Base-by-base conservation (phyloP, 64 coral and sea anemone genomes). In the Cladopsammia gracilis region DNA sequence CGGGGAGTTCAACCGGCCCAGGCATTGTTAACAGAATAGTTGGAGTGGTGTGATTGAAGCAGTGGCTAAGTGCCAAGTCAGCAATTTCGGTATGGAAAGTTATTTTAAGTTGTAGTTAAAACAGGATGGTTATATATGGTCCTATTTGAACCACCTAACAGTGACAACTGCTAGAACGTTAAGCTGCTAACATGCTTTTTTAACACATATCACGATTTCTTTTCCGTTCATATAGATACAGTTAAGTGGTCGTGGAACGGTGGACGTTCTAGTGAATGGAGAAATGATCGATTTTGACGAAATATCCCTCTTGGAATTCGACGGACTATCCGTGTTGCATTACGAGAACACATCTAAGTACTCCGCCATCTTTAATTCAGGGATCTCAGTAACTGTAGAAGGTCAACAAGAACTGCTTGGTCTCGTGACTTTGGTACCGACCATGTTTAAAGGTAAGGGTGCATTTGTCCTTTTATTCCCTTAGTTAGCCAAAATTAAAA, bases 191-290 rank as follows among this genome's bases (percentile, higher is more conserved):
- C 34, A 2, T 2, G 34, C 34, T 34, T 34, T 34, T 34, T 34
- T 34, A 2, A 34, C 34, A 34, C 34, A 34, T 34, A 34, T 10
- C 53, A 10, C 53, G 7, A 64, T 7, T 14, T 82, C 10, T 7
- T 24, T 23, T 16, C 47, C 49, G 18, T 24, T 79, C 3, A 46
- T 44, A 18, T 75, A 94, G 92, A 94, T 94, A 45, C 92, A 88
- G 11, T 60, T 94, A 25, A 89, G 89, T 75, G 86, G 76, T 18
- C 86, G 85, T 18, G 85, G 86, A 7, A 9, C 82, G 26, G 75
- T 89, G 42, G 92, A 94, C 5, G 92, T 94, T 4, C 51, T 89
- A 20, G 45, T 94, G 20, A 83, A 89, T 89, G 86, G 86, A n/a
- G 52, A 94, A 51, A 66, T 48, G 53, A 53, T 88, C 10, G 50